Evolutionary conservation across 2,113 vertebrate genomes (phyloP).

Genomic region (Tympanuchus pallidicinctus): DNA sequence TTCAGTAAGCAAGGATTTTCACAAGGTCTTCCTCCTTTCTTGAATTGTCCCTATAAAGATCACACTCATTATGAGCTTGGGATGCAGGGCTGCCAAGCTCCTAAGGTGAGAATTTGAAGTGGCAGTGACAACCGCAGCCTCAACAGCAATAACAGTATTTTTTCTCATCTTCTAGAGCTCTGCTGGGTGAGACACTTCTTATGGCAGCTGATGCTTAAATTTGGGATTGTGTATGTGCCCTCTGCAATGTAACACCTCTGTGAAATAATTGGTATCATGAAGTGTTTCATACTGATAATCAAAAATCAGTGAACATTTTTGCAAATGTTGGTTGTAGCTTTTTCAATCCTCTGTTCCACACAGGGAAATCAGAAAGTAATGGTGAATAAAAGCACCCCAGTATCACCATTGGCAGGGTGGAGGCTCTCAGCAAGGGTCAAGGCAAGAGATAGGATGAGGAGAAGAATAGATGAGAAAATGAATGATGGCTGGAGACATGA

Average conservation of each 20-base stretch:
- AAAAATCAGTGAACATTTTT: neutral
- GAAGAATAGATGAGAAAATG: neutral
- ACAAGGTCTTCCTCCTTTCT: neutral
- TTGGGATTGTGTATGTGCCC: neutral
- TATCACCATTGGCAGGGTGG: neutral
- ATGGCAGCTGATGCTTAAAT: neutral
- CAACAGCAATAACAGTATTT: neutral
- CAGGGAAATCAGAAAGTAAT: neutral
- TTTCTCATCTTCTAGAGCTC: neutral
- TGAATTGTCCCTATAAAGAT: conserved; percentile 15
- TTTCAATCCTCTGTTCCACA: accelerated
- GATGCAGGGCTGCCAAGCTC: neutral
- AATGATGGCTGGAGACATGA: neutral
- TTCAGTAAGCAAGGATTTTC: neutral
- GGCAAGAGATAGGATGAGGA: neutral
- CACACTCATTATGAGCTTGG: accelerated
- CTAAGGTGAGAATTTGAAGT: neutral
- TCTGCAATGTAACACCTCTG: neutral
- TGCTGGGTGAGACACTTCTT: neutral
- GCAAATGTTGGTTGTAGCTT: neutral
- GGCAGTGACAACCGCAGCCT: neutral
- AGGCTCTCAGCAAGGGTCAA: accelerated
- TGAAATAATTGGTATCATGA: neutral
- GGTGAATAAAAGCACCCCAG: neutral
- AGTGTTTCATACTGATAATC: neutral